phyloP scores from a whole-genome alignment of 2,797 vertebrate species.

The Podarcis siculus region DNA sequence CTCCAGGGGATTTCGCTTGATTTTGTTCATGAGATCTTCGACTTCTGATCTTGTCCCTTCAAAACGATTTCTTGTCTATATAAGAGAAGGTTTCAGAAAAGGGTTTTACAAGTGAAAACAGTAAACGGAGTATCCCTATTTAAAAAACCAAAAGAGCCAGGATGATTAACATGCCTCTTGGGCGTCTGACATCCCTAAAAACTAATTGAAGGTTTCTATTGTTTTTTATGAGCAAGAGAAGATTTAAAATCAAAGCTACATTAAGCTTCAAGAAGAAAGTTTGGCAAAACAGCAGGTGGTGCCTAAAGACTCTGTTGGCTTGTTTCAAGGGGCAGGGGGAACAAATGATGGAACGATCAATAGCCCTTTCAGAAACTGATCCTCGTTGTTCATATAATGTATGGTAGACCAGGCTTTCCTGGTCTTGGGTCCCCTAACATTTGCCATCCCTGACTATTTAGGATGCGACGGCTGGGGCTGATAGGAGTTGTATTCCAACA shows the following conservation, averaged over 20 bases:
- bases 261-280: not conserved
- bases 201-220: not conserved
- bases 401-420: no score
- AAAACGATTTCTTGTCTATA: constrained; percentile 94
- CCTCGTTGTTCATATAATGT: not conserved
- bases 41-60: constrained; percentile 95
- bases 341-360: not conserved
- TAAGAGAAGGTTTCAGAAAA: not conserved
- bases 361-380: not conserved
- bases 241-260: constrained; percentile 7
- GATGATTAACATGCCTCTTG: not conserved
- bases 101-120: not conserved
- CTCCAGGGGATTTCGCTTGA: constrained; percentile 88
- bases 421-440: no score
- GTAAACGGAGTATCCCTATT: not conserved
- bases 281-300: not conserved
- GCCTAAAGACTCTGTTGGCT: fast-evolving
- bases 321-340: not conserved
- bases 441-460: no score
- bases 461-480: no score
- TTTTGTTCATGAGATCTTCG: constrained; percentile 93
- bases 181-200: not conserved
- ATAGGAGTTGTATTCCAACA: no score
- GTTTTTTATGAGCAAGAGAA: not conserved
- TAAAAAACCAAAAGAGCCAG: not conserved